These are phyloP conservation scores for Puffinus mauretanicus DNA, from an alignment of 2,113 vertebrate genomes.

Conservation along the genomic window DNA sequence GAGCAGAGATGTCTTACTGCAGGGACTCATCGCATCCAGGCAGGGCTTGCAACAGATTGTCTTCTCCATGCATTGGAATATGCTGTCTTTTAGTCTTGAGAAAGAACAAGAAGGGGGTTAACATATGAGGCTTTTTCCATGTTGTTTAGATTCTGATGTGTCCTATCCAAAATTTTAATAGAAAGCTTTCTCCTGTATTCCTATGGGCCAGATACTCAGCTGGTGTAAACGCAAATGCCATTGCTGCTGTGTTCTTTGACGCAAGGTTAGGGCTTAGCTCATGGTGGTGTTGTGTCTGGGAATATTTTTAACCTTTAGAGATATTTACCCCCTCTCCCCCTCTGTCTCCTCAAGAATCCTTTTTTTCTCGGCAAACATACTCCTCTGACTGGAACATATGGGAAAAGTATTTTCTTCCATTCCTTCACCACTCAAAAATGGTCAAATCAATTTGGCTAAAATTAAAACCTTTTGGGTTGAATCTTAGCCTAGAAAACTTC, in stretches of 20 bases:
- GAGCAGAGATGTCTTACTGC: neutral
- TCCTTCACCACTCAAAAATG: constrained; percentile 52
- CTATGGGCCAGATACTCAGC: constrained; percentile 50
- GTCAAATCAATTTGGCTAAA: constrained; percentile 55
- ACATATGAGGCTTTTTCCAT: neutral
- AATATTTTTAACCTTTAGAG: constrained; percentile 61
- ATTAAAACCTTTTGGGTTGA: constrained; percentile 68
- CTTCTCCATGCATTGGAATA: neutral
- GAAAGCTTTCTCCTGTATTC: constrained; percentile 29
- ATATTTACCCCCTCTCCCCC: neutral
- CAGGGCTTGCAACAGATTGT: neutral
- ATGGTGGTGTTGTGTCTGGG: constrained; percentile 52
- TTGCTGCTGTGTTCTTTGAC: constrained; percentile 35
- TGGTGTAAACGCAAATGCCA: constrained; percentile 37
- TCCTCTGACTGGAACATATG: constrained; percentile 53
- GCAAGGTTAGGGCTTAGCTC: constrained; percentile 46
- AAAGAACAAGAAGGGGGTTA: neutral
- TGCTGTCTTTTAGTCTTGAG: neutral
- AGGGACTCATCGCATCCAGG: neutral
- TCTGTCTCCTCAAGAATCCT: constrained; percentile 18
- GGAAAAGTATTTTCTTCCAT: constrained; percentile 64
- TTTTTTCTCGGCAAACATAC: constrained; percentile 35
- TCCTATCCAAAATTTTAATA: constrained; percentile 43
- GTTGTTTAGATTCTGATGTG: neutral
- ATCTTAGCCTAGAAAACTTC: constrained; percentile 64